Percentiles rank a stretch among this genome's conserved stretches.
Evolutionary conservation across 2,113 vertebrate species (phyloP).

Genomic region (Sebastes fasciatus): DNA sequence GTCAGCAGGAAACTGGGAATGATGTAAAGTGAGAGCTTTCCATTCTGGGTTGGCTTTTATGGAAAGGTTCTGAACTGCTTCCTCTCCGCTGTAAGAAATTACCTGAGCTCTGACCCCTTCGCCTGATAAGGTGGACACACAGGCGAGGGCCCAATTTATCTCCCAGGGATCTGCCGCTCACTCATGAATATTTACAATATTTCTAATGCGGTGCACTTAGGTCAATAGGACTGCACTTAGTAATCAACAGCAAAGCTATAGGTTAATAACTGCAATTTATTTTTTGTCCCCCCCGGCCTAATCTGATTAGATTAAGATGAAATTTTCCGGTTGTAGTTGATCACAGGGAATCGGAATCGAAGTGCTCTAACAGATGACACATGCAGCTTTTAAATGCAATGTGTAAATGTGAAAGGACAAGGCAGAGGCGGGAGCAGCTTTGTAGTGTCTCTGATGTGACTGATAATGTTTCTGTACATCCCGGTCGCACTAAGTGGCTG

Average conservation of each 20-base stretch:
- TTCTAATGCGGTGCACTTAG: slow-evolving; percentile 27
- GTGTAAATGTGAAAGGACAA: slow-evolving; percentile 45
- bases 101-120: slow-evolving; percentile 56
- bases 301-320: slow-evolving; percentile 46
- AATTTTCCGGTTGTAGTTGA: slow-evolving; percentile 18
- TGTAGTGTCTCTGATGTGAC: slow-evolving; percentile 47
- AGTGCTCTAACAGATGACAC: slow-evolving; percentile 16
- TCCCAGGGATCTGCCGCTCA: slow-evolving; percentile 19
- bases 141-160: slow-evolving; percentile 56
- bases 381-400: slow-evolving; percentile 23
- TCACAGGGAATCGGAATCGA: slow-evolving; percentile 24
- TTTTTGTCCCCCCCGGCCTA: slow-evolving; percentile 28
- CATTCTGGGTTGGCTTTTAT: slow-evolving; percentile 42
- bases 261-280: slow-evolving; percentile 60
- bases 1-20: slow-evolving; percentile 45
- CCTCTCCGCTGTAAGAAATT: slow-evolving; percentile 39
- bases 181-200: slow-evolving; percentile 75
- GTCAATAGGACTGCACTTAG: slow-evolving; percentile 55
- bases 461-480: slow-evolving; percentile 40
- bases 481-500: slow-evolving; percentile 35
- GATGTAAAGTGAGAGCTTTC: slow-evolving; percentile 45
- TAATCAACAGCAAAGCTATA: slow-evolving; percentile 55
- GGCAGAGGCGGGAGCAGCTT: slow-evolving; percentile 18
- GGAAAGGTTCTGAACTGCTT: slow-evolving; percentile 38
- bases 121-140: slow-evolving; percentile 60